Conservation (phyloP, 2,888 invertebrate species). For the Tinea pellionella region DNA sequence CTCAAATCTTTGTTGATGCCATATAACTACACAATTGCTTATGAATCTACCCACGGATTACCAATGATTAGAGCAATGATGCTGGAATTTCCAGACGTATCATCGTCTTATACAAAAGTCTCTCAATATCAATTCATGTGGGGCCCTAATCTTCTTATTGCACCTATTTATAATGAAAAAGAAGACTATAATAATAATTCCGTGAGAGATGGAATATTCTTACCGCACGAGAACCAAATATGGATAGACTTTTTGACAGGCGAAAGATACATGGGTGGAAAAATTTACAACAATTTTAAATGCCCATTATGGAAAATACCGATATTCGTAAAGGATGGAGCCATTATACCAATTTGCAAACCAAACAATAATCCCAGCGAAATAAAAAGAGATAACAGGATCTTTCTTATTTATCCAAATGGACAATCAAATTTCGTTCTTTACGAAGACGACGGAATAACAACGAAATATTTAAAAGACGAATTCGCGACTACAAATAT, state of each 20-base stretch:
- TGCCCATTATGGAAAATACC: slow-evolving; percentile 55
- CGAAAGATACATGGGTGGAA: slow-evolving; percentile 50
- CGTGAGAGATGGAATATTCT: slow-evolving; percentile 41
- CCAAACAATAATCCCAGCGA: slow-evolving; percentile 49
- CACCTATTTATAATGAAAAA: slow-evolving; percentile 42
- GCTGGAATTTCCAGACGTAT: slow-evolving; percentile 45
- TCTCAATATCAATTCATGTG: slow-evolving; percentile 62
- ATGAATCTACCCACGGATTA: slow-evolving; percentile 39
- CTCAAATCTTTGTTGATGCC: slow-evolving; percentile 54
- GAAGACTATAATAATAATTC: slow-evolving; percentile 22
- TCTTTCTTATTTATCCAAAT: slow-evolving; percentile 45
- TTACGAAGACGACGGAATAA: slow-evolving; percentile 56
- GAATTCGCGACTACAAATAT: slow-evolving; percentile 38
- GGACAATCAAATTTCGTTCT: slow-evolving; percentile 33
- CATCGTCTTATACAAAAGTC: slow-evolving; percentile 37
- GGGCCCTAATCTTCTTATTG: slow-evolving; percentile 54
- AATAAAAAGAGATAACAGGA: slow-evolving; percentile 39
- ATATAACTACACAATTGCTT: slow-evolving; percentile 50
- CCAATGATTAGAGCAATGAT: slow-evolving; percentile 61
- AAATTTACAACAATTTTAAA: slow-evolving; percentile 41
- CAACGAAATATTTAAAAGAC: slow-evolving; percentile 36
- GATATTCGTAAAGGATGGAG: slow-evolving; percentile 50
- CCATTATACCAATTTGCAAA: slow-evolving; percentile 51
- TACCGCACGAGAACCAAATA: slow-evolving; percentile 41
- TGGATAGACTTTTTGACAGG: slow-evolving; percentile 58